Evolutionary conservation across 2,797 vertebrate genomes (phyloP).

Genomic region (Podargus strigoides): DNA sequence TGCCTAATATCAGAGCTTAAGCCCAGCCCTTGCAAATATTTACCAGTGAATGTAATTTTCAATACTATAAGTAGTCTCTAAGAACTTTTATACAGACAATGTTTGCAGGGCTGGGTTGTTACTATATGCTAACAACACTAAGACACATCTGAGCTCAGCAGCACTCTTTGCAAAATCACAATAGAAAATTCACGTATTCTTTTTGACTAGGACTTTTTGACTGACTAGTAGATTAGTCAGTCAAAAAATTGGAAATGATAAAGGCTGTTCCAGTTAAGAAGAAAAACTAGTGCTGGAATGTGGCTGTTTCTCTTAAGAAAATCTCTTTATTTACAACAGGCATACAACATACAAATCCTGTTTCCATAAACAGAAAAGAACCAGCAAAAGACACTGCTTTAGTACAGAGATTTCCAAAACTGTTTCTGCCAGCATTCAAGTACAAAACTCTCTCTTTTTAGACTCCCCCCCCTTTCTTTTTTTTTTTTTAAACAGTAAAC

Average conservation of each 20-base stretch:
- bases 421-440: neutral
- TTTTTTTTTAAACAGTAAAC: neutral
- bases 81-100: neutral
- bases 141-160: neutral
- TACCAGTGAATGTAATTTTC: neutral
- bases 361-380: constrained; percentile 29
- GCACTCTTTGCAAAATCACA: neutral
- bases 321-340: constrained; percentile 27
- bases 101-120: neutral
- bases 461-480: neutral
- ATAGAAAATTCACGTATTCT: neutral
- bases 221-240: neutral
- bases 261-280: neutral
- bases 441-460: neutral
- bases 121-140: neutral
- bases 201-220: neutral
- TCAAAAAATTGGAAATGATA: neutral
- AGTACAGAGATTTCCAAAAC: neutral
- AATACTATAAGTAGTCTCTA: neutral
- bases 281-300: neutral
- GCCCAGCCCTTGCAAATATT: neutral
- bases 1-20: neutral
- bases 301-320: neutral
- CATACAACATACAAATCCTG: constrained; percentile 10
- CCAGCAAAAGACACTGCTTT: neutral